Conservation (phyloP, 2,113 vertebrate species). For the Limanda limanda region DNA sequence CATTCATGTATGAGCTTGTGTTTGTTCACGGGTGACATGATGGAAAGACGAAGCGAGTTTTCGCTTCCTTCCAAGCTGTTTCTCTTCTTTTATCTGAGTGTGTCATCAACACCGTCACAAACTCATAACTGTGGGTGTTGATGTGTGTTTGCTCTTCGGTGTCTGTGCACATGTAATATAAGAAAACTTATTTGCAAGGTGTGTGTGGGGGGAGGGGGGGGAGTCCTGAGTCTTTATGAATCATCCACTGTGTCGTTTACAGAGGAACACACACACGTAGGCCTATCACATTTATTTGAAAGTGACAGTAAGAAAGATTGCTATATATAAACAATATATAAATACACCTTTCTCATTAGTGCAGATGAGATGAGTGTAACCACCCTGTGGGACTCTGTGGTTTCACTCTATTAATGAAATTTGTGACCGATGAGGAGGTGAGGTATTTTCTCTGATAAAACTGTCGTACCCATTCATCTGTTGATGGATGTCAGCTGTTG, state of each 20-base stretch:
- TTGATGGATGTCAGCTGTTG: too few species aligned
- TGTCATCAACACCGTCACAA: constrained; percentile 22
- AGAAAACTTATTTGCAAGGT: constrained; percentile 26
- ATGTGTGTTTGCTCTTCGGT: constrained; percentile 23
- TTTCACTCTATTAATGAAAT: neutral
- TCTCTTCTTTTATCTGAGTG: constrained; percentile 6
- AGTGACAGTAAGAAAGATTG: neutral
- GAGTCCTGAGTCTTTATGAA: constrained; percentile 44
- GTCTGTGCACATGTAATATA: constrained; percentile 5
- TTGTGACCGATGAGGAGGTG: too few species aligned
- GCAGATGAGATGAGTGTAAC: neutral
- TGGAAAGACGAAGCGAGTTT: constrained; percentile 6
- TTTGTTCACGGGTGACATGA: constrained; percentile 28
- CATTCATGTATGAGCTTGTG: constrained; percentile 9
- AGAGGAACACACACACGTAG: neutral
- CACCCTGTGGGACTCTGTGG: neutral
- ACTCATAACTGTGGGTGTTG: constrained; percentile 15
- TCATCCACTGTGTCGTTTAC: constrained; percentile 35
- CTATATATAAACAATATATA: neutral
- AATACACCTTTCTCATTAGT: constrained; percentile 24
- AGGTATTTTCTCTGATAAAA: too few species aligned
- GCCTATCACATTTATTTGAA: constrained; percentile 14
- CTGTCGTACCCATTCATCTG: too few species aligned
- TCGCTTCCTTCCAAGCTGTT: constrained; percentile 13
- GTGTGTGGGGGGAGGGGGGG: too few species aligned